phyloP scores from a whole-genome alignment of 2,797 vertebrate genomes.

The Halcyon chelicuti region DNA sequence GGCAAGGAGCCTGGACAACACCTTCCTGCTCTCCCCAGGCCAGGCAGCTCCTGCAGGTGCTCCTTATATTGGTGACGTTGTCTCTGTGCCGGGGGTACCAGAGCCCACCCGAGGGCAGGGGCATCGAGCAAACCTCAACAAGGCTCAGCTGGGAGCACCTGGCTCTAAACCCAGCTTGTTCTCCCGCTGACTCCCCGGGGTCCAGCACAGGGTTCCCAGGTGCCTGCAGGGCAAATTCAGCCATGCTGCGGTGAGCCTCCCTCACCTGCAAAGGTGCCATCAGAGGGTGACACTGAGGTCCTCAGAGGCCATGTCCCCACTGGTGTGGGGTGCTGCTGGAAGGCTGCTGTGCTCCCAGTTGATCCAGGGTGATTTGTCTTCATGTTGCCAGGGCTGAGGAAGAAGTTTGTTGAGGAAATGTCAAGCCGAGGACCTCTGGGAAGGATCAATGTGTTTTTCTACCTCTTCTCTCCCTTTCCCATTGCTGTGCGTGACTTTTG shows the following conservation, averaged over 20 bases:
- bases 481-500: neutral
- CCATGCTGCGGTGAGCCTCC: neutral
- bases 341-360: neutral
- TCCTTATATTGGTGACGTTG: neutral
- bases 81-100: neutral
- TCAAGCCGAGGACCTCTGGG: constrained; percentile 20
- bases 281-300: neutral
- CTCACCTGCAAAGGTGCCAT: neutral
- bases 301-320: neutral
- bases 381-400: neutral
- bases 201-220: neutral
- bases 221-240: neutral
- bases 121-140: neutral
- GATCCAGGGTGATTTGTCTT: neutral
- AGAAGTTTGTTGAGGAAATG: neutral
- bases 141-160: neutral
- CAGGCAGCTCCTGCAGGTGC: neutral
- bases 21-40: fast-evolving
- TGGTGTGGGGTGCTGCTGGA: neutral
- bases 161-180: fast-evolving
- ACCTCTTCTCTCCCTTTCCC: neutral
- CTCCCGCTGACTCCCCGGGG: neutral
- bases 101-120: neutral
- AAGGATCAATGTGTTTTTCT: constrained; percentile 40
- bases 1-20: neutral